Evolutionary conservation across 2,797 vertebrate genomes (phyloP).

Genomic region (Typhlichthys subterraneus): DNA sequence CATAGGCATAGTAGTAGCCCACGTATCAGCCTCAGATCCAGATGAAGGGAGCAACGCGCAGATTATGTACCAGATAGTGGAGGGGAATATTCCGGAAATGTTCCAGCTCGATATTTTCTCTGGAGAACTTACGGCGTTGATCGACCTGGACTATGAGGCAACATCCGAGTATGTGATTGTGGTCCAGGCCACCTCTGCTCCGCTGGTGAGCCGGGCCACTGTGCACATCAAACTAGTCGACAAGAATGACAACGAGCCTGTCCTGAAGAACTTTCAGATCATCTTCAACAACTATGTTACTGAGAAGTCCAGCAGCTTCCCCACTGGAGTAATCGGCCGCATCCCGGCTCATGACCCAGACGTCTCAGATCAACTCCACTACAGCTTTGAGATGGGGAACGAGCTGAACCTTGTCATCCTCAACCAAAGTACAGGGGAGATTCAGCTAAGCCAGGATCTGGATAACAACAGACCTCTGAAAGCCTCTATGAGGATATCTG

Average conservation of each 20-base stretch:
- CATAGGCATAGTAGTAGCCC: slow-evolving; percentile 89
- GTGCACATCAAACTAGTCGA: slow-evolving; percentile 91
- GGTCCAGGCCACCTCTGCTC: slow-evolving; percentile 94
- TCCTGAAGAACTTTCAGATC: slow-evolving; percentile 94
- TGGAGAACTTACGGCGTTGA: slow-evolving; percentile 89
- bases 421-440: slow-evolving; percentile 88
- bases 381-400: slow-evolving; percentile 89
- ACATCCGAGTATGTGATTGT: slow-evolving; percentile 91
- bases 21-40: slow-evolving; percentile 90
- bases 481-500: slow-evolving; percentile 92
- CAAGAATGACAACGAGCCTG: slow-evolving; percentile 89
- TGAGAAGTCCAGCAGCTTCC: slow-evolving; percentile 90
- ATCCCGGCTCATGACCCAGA: slow-evolving; percentile 92
- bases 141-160: slow-evolving; percentile 91
- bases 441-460: slow-evolving; percentile 88
- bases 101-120: slow-evolving; percentile 98
- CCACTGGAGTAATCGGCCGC: slow-evolving; percentile 87
- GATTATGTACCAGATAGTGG: slow-evolving; percentile 98
- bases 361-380: slow-evolving; percentile 87
- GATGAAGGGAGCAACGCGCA: slow-evolving; percentile 96
- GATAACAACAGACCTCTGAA: slow-evolving; percentile 96
- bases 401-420: slow-evolving; percentile 91
- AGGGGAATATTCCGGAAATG: slow-evolving; percentile 96
- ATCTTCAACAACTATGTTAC: slow-evolving; percentile 98
- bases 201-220: slow-evolving; percentile 92